Base-by-base conservation (phyloP, 2,797 vertebrate species). In the Oophaga sylvatica region DNA sequence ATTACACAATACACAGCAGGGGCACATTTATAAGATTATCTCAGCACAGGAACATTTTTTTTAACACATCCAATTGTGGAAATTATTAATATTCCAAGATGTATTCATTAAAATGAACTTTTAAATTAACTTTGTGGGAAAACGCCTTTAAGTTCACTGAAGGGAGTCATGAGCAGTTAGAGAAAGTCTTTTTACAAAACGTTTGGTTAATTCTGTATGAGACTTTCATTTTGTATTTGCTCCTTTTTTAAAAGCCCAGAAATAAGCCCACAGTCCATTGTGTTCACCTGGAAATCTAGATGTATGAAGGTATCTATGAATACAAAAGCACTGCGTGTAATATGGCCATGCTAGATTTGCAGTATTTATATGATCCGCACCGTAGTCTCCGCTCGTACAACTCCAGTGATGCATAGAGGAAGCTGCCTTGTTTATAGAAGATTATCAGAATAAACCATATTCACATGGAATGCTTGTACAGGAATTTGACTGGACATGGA, bases 331-430 rank as follows among this genome's bases (percentile, higher is more conserved):
- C 35, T 77, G 26, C 26, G 41, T 20, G 31, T 76, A 1, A 16
- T 10, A 81, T 22, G 53, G 80, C 71, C 48, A 82, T 87, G 86
- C 80, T 82, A 87, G 71, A 65, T 8, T 60, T 70, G 8, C 53
- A 16, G 19, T 71, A 68, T 84, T 77, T 80, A 71, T 65, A 41
- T 13, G 53, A 45, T 70, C 48, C 26, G 48, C 45, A 78, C 73
- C 22, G 81, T 78, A 71, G 75, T 80, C 68, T 75, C 65, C 31
- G 81, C 48, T 87, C 80, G 57, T 79, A 35, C 82, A 76, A 59
- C 81, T 88, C 48, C 80, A 62, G 31, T 67, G 77, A 75, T 81
- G 78, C 77, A 85, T 85, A 88, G 68, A 75, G 83, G 78, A 88
- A 88, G 78, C 59, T 67, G 67, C 60, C 59, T 85, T 85, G 83